A percentile compares a stretch with the other conserved stretches of the same genome.
Evolutionary conservation across 2,888 invertebrate species (phyloP).

Genomic region (Drosophila kambysellisi): DNA sequence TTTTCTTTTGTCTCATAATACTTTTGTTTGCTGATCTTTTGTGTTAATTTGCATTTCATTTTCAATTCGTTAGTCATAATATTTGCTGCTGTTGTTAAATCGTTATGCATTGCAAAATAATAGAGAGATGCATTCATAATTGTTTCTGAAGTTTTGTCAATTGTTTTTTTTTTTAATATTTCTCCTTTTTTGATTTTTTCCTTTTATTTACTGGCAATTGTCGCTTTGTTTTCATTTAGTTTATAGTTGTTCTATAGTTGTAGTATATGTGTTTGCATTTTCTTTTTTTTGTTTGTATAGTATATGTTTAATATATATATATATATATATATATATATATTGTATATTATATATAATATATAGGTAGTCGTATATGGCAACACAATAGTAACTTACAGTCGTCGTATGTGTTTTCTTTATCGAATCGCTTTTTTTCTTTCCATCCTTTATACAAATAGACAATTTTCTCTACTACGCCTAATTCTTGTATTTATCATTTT

Average conservation of each 20-base stretch:
- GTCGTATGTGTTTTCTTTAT: slow-evolving; percentile 52
- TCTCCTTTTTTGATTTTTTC: slow-evolving; percentile 6
- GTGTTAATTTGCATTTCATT: slow-evolving; percentile 43
- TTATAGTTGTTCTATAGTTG: slow-evolving; percentile 29
- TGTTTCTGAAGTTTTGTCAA: slow-evolving; percentile 25
- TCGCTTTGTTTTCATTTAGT: slow-evolving; percentile 21
- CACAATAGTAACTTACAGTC: slow-evolving; percentile 79
- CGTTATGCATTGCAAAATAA: slow-evolving; percentile 40
- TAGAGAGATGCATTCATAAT: slow-evolving; percentile 38
- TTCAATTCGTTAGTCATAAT: slow-evolving; percentile 35
- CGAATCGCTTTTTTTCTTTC: slow-evolving; percentile 40
- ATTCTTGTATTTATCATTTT: slow-evolving; percentile 9
- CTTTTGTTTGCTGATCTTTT: slow-evolving; percentile 38
- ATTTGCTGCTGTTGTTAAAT: slow-evolving; percentile 16
- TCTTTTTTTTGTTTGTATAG: slow-evolving; percentile 12
- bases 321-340: slow-evolving; percentile 32
- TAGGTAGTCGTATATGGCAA: slow-evolving; percentile 65
- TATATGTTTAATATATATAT: slow-evolving; percentile 31
- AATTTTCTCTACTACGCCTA: slow-evolving; percentile 60
- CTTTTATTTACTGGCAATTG: slow-evolving; percentile 32
- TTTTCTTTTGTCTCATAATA: slow-evolving; percentile 49
- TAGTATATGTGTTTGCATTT: slow-evolving; percentile 22
- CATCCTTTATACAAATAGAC: slow-evolving; percentile 64
- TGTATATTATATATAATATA: slow-evolving; percentile 32
- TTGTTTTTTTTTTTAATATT: slow-evolving; percentile 18